These are phyloP conservation scores for Eretmochelys imbricata DNA, from an alignment of 2,113 vertebrate genomes.

Conservation along the genomic window DNA sequence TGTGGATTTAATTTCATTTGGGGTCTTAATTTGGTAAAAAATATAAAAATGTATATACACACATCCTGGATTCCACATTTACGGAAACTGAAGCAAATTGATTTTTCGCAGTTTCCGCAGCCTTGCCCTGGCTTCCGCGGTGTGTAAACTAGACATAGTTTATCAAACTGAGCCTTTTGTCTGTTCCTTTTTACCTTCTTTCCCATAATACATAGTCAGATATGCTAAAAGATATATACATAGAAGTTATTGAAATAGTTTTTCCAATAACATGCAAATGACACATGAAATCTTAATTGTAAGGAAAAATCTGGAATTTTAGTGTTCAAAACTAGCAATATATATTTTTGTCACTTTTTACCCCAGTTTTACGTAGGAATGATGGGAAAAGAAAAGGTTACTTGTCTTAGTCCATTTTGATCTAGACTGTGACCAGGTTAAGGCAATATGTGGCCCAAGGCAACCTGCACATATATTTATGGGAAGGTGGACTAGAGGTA, in stretches of 20 bases:
- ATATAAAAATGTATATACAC: background rate
- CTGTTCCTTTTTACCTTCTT: background rate
- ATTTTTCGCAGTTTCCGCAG: constrained; percentile 37
- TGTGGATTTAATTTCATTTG: constrained; percentile 57
- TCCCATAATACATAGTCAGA: accelerated
- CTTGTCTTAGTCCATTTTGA: background rate
- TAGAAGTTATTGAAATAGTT: background rate
- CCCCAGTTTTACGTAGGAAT: background rate
- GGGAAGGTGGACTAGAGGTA: background rate
- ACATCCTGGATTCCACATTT: constrained; percentile 15
- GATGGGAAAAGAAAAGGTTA: background rate
- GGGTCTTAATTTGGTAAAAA: constrained; percentile 52
- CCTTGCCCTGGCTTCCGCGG: background rate
- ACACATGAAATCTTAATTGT: background rate
- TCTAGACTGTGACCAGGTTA: background rate
- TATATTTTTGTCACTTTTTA: background rate
- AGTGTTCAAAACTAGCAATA: background rate
- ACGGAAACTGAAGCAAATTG: constrained; percentile 28
- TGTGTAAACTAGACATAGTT: background rate
- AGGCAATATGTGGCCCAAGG: accelerated
- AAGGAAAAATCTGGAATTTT: background rate
- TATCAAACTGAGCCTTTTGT: background rate
- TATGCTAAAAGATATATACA: accelerated
- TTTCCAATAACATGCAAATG: accelerated
- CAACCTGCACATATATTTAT: background rate